Percentiles rank a stretch among this genome's conserved stretches.
phyloP scores from a whole-genome alignment of 2,113 vertebrate genomes.

The human (Homo sapiens) region DNA sequence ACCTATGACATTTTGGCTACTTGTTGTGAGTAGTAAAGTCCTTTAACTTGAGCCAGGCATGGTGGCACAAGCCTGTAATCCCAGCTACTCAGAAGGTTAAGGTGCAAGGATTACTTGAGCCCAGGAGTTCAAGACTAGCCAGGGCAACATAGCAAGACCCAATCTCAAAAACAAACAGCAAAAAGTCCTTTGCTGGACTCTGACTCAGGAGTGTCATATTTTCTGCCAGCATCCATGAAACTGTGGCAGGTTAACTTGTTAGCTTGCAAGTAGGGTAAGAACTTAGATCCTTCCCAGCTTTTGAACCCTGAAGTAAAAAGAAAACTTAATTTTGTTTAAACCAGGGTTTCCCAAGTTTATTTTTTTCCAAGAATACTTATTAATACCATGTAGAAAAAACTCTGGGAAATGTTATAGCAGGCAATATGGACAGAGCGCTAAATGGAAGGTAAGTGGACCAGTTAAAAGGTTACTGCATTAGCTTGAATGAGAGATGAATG shows the following conservation, averaged over 20 bases:
- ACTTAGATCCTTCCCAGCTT: background rate
- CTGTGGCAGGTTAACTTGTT: background rate
- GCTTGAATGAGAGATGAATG: background rate
- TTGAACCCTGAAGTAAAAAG: background rate
- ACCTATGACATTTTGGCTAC: background rate
- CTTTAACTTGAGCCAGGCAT: background rate
- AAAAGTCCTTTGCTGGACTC: background rate
- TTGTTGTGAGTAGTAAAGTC: background rate
- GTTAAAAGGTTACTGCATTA: background rate
- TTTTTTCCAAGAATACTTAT: background rate
- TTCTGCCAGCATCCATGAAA: background rate
- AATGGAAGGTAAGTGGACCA: background rate
- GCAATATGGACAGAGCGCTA: background rate
- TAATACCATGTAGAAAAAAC: background rate
- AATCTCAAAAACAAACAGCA: background rate
- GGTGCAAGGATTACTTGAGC: background rate
- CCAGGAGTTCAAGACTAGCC: background rate
- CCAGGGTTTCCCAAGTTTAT: background rate
- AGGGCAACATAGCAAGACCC: background rate
- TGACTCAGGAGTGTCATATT: background rate
- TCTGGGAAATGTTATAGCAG: background rate
- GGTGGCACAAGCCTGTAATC: too few relatives aligned
- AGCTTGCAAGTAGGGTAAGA: background rate
- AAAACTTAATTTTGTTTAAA: background rate
- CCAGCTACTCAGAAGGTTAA: too few relatives aligned